Evolutionary conservation across 2,113 vertebrate genomes (phyloP).

Genomic region (Potamarius usumacintae): DNA sequence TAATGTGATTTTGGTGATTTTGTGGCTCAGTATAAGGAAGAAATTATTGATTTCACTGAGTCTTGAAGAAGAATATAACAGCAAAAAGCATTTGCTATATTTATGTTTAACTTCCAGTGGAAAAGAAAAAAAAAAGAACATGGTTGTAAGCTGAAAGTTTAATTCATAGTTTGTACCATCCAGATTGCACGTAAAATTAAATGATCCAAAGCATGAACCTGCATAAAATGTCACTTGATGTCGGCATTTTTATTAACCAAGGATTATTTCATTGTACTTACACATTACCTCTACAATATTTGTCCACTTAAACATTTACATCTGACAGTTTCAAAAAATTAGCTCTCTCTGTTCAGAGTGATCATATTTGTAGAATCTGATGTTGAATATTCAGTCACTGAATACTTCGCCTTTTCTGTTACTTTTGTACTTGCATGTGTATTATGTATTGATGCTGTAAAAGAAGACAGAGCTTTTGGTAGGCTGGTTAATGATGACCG

Average conservation of each 20-base stretch:
- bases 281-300: neutral
- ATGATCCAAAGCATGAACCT: neutral
- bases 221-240: no score
- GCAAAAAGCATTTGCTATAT: neutral
- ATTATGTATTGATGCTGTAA: neutral
- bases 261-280: neutral
- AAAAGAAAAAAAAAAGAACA: neutral
- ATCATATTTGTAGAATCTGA: neutral
- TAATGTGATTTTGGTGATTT: neutral
- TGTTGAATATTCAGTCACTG: neutral
- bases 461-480: neutral
- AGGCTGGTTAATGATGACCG: neutral
- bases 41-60: neutral
- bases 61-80: conserved; percentile 4
- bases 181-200: neutral
- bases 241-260: no score
- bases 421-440: neutral
- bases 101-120: conserved; percentile 4
- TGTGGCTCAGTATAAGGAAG: conserved; percentile 4
- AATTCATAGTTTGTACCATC: neutral
- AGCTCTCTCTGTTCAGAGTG: neutral
- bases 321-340: neutral
- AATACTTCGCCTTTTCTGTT: neutral
- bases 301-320: neutral
- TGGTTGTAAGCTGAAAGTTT: neutral